Evolutionary conservation across 2,797 vertebrate species (phyloP), one percentile per base, ranked within the genome.

Genomic region (Cottoperca gobio): DNA sequence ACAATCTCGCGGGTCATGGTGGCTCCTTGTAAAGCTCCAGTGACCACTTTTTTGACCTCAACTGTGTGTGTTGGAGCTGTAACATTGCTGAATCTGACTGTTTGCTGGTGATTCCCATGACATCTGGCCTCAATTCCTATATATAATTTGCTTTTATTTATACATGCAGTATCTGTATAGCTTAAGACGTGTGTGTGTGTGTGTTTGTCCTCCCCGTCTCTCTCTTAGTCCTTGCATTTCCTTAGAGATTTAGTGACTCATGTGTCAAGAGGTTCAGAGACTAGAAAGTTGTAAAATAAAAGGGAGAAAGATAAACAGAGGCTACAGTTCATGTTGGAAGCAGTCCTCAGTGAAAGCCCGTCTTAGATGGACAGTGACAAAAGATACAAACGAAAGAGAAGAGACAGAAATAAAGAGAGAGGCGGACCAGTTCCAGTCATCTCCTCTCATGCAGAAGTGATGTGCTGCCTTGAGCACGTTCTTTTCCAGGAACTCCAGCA

Each of bases 401-500:
- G 49, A 78, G 42, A 74, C 14, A 23, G 37, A 50, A 40, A 77
- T 35, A 37, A 46, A 46, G 33, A 50, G 37, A 16, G 58, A 70
- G 26, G 39, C 46, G 67, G 78, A 77, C 69, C 61, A 42, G 65
- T 74, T 85, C 57, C 57, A 78, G 69, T 86, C 82, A 57, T 86
- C 76, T 81, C 58, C n/a, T 49, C 60, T 83, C 79, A 84, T 78
- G 82, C 72, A 75, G 77, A 86, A 86, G 70, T 62, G 69, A 88
- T 80, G 82, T 8, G 72, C 46, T 75, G 86, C 87, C 90, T 86
- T 65, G 43, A 89, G 90, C 74, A 0, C 31, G 28, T 28, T 83
- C 67, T 85, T 91, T 91, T 86, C 88, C 83, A 90, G 85, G 88
- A 92, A 90, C 73, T 79, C 35, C 48, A 80, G 78, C 72, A 78